Base-by-base conservation (phyloP, 2,797 vertebrate species). In the Balearica regulorum region DNA sequence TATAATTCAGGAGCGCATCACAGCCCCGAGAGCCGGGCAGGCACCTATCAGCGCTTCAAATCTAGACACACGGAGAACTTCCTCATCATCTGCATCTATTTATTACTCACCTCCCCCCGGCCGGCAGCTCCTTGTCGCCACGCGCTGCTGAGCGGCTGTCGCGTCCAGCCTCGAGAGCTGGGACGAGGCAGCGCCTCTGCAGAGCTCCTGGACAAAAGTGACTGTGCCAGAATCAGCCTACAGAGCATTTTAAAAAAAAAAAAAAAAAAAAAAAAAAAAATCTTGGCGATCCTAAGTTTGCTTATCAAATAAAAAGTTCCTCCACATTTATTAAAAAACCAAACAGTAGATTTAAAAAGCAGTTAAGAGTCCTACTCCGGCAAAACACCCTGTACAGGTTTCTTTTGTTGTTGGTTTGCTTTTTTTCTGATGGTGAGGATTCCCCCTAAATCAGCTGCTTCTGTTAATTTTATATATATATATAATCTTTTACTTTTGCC, bases 321-420 rank as follows among this genome's bases (percentile, higher is more conserved):
- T 96, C 93, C 96, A 96, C 92, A 87, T 97, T 97, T 97, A 97
- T 97, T 97, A 91, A 95, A 96, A 97, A 96, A 57, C 2, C 64
- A 58, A 96, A 94, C 93, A 96, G 94, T 91, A 95, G 95, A 93
- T 94, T 80, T 87, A 91, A 94, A 96, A 97, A 97, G 96, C 96
- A 89, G 94, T 95, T 94, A 71, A 39, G 70, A 96, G 95, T 96
- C 92, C 95, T 90, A 90, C 89, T 83, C 91, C 4, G 73, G 95
- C 96, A 84, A 93, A 94, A 87, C 90, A 58, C 89, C 95, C 94
- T 84, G 92, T 54, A 78, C 90, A 44, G 93, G 89, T 76, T 90
- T 62, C 87, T 80, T 61, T 62, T 17, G 54, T 48, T 39, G 71
- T 15, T 48, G 82, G 41, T 49, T 76, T 26, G 54, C 48, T 49